A percentile compares a stretch with the other conserved stretches of the same genome.
Evolutionary conservation across 2,797 vertebrate species (phyloP).

Genomic region (Loris lydekkerianus): DNA sequence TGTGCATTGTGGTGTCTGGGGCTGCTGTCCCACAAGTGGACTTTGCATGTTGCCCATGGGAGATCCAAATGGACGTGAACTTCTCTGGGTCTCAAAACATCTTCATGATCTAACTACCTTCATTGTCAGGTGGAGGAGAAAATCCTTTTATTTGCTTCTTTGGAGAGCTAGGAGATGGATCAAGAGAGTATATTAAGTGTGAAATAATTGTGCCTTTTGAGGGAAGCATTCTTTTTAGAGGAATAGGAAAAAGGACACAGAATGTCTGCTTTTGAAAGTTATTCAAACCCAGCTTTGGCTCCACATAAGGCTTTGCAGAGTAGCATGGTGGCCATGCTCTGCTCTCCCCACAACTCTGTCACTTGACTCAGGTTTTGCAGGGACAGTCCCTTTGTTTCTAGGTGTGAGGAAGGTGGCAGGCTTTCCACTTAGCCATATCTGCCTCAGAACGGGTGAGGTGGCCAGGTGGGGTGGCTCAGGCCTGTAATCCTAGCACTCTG

Average conservation of each 20-base stretch:
- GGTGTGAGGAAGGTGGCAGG: neutral
- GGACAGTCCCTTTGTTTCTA: neutral
- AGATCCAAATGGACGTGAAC: neutral
- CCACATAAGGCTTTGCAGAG: neutral
- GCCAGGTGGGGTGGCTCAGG: no score
- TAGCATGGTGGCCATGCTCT: neutral
- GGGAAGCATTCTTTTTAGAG: neutral
- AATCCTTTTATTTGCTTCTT: neutral
- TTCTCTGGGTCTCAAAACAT: neutral
- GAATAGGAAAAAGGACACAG: neutral
- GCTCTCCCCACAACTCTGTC: neutral
- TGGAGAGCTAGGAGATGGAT: neutral
- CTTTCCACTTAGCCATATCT: neutral
- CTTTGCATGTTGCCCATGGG: neutral
- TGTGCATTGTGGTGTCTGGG: neutral
- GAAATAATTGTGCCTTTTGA: neutral
- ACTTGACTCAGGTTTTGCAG: neutral
- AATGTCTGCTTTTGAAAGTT: neutral
- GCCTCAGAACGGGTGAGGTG: neutral
- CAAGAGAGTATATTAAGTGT: neutral
- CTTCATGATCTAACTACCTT: neutral
- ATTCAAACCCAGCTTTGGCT: neutral
- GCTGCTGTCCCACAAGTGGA: neutral
- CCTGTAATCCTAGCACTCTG: no score
- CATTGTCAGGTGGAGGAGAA: neutral